phyloP scores from a whole-genome alignment of 2,797 vertebrate species.

The Acrossocheilus wenchowensis region DNA sequence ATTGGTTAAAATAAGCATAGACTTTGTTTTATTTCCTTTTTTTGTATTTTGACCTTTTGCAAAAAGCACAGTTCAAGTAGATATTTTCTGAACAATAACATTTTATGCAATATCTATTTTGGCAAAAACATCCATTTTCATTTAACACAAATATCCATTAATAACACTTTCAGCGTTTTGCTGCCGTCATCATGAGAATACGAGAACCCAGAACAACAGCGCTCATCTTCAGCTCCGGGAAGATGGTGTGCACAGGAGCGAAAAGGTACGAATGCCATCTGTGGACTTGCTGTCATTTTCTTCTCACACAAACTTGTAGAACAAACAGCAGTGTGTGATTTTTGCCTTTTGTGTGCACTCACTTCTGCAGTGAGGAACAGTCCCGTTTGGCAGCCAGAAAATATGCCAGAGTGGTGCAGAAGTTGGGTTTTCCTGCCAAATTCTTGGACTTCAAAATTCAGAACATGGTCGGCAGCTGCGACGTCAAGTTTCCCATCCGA shows the following conservation, averaged over 20 bases:
- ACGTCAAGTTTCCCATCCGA: conserved; percentile 98
- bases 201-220: conserved; percentile 98
- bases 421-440: conserved; percentile 97
- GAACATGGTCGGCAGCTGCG: conserved; percentile 99
- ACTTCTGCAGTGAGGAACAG: conserved; percentile 89
- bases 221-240: conserved; percentile 98
- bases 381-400: conserved; percentile 97
- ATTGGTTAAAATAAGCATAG: background rate
- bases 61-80: background rate
- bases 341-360: conserved; percentile 17
- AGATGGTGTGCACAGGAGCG: conserved; percentile 99
- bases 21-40: background rate
- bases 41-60: background rate
- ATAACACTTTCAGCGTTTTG: conserved; percentile 87
- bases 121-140: background rate
- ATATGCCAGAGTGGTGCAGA: conserved; percentile 97
- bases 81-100: background rate
- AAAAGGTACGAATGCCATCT: conserved; percentile 85
- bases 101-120: background rate
- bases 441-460: conserved; percentile 99
- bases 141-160: background rate
- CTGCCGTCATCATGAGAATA: conserved; percentile 99
- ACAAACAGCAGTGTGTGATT: background rate
- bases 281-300: background rate
- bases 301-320: background rate